Percentiles rank a stretch among this genome's conserved stretches.
Conservation (phyloP, 2,888 invertebrate species). For the Agrochola macilenta region DNA sequence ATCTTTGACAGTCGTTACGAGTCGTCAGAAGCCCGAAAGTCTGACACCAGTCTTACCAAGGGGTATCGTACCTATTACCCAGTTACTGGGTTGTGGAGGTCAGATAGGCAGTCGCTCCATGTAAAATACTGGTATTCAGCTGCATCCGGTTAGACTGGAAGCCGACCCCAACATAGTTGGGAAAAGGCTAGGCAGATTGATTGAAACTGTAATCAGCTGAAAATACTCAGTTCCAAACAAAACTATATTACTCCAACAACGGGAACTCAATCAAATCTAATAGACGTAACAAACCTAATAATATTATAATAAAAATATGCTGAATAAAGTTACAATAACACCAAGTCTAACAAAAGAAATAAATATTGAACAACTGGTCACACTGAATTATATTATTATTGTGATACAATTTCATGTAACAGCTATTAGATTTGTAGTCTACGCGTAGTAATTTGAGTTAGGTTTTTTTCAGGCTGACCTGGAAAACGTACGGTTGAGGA, state of each 20-base stretch:
- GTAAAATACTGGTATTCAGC: too few relatives aligned
- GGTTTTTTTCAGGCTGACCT: constrained; percentile 19
- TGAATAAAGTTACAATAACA: constrained; percentile 10
- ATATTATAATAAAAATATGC: constrained; percentile 25
- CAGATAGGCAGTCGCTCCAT: too few relatives aligned
- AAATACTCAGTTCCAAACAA: constrained; percentile 14
- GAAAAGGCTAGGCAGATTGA: too few relatives aligned
- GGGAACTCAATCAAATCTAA: constrained; percentile 16
- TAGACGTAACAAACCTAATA: constrained; percentile 21
- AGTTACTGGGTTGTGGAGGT: too few relatives aligned
- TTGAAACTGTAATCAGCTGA: neutral
- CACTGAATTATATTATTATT: constrained; percentile 34
- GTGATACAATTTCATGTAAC: constrained; percentile 39
- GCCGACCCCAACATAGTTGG: too few relatives aligned
- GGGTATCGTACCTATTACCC: too few relatives aligned
- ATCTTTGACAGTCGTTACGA: too few relatives aligned
- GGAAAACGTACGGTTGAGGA: constrained; percentile 13
- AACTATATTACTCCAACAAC: constrained; percentile 8
- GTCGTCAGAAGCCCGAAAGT: too few relatives aligned
- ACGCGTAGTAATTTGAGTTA: constrained; percentile 17
- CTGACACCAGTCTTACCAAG: too few relatives aligned
- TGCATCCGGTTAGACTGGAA: too few relatives aligned
- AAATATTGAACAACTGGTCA: constrained; percentile 35
- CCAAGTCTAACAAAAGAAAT: constrained; percentile 21
- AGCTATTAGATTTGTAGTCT: constrained; percentile 17